Evolutionary conservation across 2,113 vertebrate genomes (phyloP).

Genomic region (Uropsilus gracilis): DNA sequence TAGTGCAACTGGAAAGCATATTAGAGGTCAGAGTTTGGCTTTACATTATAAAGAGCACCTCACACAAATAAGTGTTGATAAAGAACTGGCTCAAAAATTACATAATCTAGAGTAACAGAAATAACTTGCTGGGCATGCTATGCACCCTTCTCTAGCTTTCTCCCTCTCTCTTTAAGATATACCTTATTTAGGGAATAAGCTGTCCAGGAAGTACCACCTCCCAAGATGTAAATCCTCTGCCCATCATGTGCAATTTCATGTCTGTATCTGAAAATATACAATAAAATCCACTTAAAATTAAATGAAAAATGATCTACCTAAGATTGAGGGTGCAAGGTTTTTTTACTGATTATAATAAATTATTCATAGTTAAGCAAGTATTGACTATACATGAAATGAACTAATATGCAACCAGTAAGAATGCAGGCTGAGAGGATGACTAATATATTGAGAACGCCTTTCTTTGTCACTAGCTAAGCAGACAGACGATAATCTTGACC

Average conservation of each 20-base stretch:
- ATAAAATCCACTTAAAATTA: slow-evolving; percentile 4
- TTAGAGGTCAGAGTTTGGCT: background rate
- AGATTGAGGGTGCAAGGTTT: background rate
- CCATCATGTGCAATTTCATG: slow-evolving; percentile 98
- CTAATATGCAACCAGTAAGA: slow-evolving; percentile 8
- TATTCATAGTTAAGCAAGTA: slow-evolving; percentile 20
- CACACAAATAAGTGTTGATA: background rate
- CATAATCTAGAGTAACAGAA: slow-evolving; percentile 11
- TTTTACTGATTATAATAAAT: slow-evolving; percentile 30
- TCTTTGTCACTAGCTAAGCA: slow-evolving; percentile 11
- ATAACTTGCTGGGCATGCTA: background rate
- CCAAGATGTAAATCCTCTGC: slow-evolving; percentile 96
- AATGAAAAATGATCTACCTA: slow-evolving; percentile 25
- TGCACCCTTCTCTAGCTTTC: background rate
- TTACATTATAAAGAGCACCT: background rate
- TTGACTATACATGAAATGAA: background rate
- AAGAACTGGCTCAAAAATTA: slow-evolving; percentile 18
- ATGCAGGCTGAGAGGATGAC: background rate
- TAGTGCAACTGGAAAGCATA: background rate
- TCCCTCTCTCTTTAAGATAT: background rate
- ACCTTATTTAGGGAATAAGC: slow-evolving; percentile 99
- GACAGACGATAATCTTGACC: background rate
- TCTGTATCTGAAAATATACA: slow-evolving; percentile 90
- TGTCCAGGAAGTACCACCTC: slow-evolving; percentile 98
- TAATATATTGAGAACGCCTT: slow-evolving; percentile 19